These are phyloP conservation scores for Tridacna crocea DNA, from an alignment of 2,888 invertebrate species.

Conservation along the genomic window DNA sequence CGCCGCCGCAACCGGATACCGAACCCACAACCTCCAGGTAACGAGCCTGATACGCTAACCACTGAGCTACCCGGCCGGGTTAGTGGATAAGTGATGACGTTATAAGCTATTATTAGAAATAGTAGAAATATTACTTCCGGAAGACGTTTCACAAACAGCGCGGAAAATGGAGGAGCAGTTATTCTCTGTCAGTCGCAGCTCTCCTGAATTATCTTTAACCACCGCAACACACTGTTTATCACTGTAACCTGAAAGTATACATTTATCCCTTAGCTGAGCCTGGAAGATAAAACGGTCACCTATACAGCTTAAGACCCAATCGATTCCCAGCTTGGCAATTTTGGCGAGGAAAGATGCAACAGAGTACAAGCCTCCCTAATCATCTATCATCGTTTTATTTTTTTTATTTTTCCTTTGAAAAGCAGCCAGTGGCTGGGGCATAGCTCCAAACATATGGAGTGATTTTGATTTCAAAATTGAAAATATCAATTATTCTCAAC, in stretches of 20 bases:
- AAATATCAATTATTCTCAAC: too few relatives aligned
- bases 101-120: too few relatives aligned
- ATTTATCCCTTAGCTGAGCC: not conserved
- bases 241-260: not conserved
- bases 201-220: not conserved
- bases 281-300: not conserved
- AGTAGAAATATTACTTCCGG: not conserved
- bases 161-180: not conserved
- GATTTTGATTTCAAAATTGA: too few relatives aligned
- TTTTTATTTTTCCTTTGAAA: too few relatives aligned
- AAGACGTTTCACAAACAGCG: not conserved
- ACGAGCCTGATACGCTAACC: too few relatives aligned
- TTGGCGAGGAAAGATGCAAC: not conserved
- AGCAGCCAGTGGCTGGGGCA: too few relatives aligned
- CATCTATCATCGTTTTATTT: too few relatives aligned
- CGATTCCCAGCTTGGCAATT: not conserved
- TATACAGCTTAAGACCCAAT: not conserved
- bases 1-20: too few relatives aligned
- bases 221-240: conserved; percentile 4
- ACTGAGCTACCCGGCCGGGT: too few relatives aligned
- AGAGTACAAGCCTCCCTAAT: not conserved
- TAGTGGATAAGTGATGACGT: too few relatives aligned
- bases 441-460: too few relatives aligned
- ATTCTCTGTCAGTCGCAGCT: not conserved
- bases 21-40: too few relatives aligned